Evolutionary conservation across 2,888 invertebrate species (phyloP).

Genomic region (Calameuta filiformis): DNA sequence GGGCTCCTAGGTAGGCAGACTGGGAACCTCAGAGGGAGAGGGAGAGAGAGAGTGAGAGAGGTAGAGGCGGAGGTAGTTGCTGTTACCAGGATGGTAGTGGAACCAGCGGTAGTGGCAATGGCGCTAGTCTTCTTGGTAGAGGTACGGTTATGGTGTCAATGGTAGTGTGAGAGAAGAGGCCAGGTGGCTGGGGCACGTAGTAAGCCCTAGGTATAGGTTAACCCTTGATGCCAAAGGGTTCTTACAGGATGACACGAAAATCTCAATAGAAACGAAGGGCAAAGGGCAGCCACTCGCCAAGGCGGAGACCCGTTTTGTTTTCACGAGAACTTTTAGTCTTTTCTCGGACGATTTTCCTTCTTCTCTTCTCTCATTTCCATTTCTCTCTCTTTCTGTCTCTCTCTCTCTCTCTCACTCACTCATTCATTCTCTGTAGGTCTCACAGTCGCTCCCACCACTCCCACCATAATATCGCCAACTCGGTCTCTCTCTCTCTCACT

Average conservation of each 20-base stretch:
- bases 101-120: conserved; percentile 22
- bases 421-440: conserved; percentile 22
- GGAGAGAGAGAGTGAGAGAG: conserved; percentile 36
- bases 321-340: conserved; percentile 13
- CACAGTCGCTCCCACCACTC: conserved; percentile 19
- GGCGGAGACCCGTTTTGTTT: conserved; percentile 17
- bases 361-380: conserved; percentile 10
- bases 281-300: conserved; percentile 8
- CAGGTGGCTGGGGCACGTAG: conserved; percentile 26
- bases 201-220: conserved; percentile 15
- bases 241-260: conserved; percentile 8
- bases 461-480: conserved; percentile 7
- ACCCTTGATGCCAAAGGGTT: conserved; percentile 23
- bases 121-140: conserved; percentile 20
- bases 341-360: not conserved
- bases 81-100: conserved; percentile 50
- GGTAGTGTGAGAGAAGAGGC: conserved; percentile 16
- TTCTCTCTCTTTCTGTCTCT: conserved; percentile 41
- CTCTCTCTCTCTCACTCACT: conserved; percentile 31
- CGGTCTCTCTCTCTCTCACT: conserved; percentile 34
- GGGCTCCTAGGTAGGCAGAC: conserved; percentile 44
- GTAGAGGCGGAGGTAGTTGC: conserved; percentile 63
- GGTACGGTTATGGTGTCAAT: conserved; percentile 5
- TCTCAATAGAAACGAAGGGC: not conserved
- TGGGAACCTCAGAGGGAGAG: conserved; percentile 36